Conservation (phyloP, 2,888 invertebrate genomes). For the Heliconius ismenius region DNA sequence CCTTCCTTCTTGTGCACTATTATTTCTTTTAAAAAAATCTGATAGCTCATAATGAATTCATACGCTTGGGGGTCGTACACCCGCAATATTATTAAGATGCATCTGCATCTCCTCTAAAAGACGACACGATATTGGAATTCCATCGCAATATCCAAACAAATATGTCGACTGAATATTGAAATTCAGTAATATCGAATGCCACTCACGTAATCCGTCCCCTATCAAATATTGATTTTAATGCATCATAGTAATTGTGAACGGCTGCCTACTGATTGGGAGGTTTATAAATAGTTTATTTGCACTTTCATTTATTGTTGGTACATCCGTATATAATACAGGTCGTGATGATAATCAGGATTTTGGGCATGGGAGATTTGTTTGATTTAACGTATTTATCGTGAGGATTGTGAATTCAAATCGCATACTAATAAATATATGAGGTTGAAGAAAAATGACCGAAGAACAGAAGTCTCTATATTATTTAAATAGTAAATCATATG, state of each 20-base stretch:
- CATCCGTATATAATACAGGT: background rate
- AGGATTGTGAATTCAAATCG: background rate
- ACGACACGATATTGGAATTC: conserved; percentile 14
- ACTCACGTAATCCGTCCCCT: conserved; percentile 9
- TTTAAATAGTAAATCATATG: background rate
- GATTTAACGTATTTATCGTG: background rate
- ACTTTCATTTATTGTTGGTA: background rate
- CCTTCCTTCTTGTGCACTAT: too few species aligned
- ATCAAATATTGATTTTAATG: conserved; percentile 13
- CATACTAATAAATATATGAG: background rate
- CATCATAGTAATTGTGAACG: conserved; percentile 5
- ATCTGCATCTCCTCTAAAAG: background rate
- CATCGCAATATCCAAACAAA: background rate
- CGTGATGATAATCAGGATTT: background rate
- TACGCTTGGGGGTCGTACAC: background rate
- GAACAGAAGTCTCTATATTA: background rate
- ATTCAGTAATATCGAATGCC: conserved; percentile 15
- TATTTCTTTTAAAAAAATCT: background rate
- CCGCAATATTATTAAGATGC: background rate
- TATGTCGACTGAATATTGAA: conserved; percentile 19
- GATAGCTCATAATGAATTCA: background rate
- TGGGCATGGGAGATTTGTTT: background rate
- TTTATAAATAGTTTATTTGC: background rate
- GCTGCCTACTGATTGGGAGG: conserved; percentile 2
- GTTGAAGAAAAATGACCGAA: background rate